Evolutionary conservation across 1,140 invertebrate species (phyloP), one percentile per base, ranked within the genome.

Genomic region (Pseudomyrmex gracilis): DNA sequence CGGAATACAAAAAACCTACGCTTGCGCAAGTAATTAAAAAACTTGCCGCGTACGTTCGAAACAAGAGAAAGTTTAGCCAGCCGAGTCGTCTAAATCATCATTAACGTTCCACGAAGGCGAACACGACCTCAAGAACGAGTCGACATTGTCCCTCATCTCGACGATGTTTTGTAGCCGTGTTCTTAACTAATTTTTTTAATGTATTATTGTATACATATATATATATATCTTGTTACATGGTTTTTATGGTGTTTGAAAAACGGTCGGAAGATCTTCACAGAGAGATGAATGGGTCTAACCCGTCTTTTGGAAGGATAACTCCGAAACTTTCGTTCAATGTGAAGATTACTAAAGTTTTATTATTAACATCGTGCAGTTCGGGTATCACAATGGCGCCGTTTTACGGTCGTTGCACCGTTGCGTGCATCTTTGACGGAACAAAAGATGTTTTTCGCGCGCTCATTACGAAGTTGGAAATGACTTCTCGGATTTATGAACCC

Each of bases 281-380:
- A 22, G 43, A 73, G 45, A 49, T 24, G 60, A 80, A 85, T 82
- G 83, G 84, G 57, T 83, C 34, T 77, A 73, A 64, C 55, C 24
- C 57, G 47, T 82, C 71, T 87, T 82, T 66, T 49, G n/a, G 15
- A 34, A 22, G 49, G 51, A 4, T 78, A 76, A 51, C 63, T 84
- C 51, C 45, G 49, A 22, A 64, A 88, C 80, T 88, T 86, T 80
- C 49, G 61, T 68, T 83, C 78, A 63, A 88, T 71, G 34, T 34
- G 76, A 86, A 89, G 73, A 89, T 89, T 86, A 83, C 68, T 66
- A 82, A 88, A 89, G 73, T 89, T 89, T 84, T 70, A 71, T 66
- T 89, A 86, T 83, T 82, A 78, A 58, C 80, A 63, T 60, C 70
- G 47, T 74, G 84, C 77, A 88, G 67, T 82, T 87, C 77, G 67